Base-by-base conservation (phyloP, 2,797 vertebrate genomes). In the Synanceia verrucosa region DNA sequence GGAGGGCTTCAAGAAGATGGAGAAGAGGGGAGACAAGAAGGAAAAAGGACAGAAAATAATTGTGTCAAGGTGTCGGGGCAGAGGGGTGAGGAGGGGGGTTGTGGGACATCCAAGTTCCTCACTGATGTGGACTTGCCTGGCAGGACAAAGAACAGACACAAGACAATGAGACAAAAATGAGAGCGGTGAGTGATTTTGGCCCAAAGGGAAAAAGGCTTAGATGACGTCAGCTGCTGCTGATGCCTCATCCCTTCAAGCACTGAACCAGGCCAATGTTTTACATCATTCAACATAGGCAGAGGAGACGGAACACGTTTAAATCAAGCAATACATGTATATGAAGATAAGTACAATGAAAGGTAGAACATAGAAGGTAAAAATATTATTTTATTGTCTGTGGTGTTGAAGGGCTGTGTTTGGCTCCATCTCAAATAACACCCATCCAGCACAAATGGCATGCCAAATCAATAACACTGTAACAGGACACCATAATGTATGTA, bases 391-490 rank as follows among this genome's bases (percentile, higher is more conserved):
- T 66, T 37, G 47, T 75, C 39, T 46, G 41, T 28, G 51, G 62
- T 55, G 50, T 21, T 61, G 50, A 65, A 67, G 76, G 41, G 63
- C 60, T 41, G 61, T 33, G 60, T 79, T 75, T 79, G 73, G 65
- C 79, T 82, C 70, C 29, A 62, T 87, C 90, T 92, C 86, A 82
- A 78, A 91, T 90, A 91, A 81, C 88, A 86, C 53, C 72, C 86
- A 67, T 66, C 81, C 53, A 81, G 90, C 86, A 79, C 81, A 88
- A 88, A 88, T 79, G 85, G 81, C 75, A 64, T 26, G 46, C 33
- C 29, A 3, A 37, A 93, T 93, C 91, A 89, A 93, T 93, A n/a
- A n/a, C n/a, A 88, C 65, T 73, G 91, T 87, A 93, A 93, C 78
- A 73, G 70, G 90, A 93, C 70, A 89, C 90, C 85, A 36, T 88